Base-by-base conservation (phyloP, 2,113 vertebrate genomes). In the Platysteira castanea region DNA sequence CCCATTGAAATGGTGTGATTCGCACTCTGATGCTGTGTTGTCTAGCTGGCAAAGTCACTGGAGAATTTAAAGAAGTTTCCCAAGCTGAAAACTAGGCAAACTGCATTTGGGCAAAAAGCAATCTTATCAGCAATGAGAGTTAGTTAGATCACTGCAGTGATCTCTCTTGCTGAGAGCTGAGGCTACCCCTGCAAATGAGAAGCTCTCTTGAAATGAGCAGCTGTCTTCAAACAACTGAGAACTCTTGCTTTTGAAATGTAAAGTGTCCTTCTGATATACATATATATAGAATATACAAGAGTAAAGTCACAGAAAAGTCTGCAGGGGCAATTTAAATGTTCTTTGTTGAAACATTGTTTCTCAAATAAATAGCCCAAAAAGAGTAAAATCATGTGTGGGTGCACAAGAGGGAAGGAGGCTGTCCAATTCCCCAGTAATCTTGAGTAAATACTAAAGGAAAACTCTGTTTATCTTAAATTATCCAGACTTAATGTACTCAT, bases 1-100 rank as follows among this genome's bases (percentile, higher is more conserved):
- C 73, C 95, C 79, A 96, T 96, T 96, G 92, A 97, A 96, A 95
- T 49, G 56, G 83, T 81, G 90, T 92, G 96, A 96, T 97, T 97
- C 96, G 90, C 94, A 95, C 92, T 95, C 91, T 78, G 92, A 93
- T 88, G 96, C 88, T 89, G 95, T 92, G 90, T 93, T 90, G 93
- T 87, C 90, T 96, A 84, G 93, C 85, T 92, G 93, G 95, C 93
- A 92, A 91, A 96, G 91, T 94, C 92, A 89, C 88, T 89, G 76
- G 76, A 78, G 96, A 96, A 95, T 96, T 92, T 93, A 89, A 93
- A 97, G 80, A 95, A 91, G 91, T 88, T 97, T 96, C 93, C 82
- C 95, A 96, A 97, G 94, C 94, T 93, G 70, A 90, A 96, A 96
- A 83, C 59, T 54, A 87, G 54, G 74, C 89, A 56, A 91, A 76